Conservation (phyloP, 2,113 vertebrate species). For the Actinemys pallida region DNA sequence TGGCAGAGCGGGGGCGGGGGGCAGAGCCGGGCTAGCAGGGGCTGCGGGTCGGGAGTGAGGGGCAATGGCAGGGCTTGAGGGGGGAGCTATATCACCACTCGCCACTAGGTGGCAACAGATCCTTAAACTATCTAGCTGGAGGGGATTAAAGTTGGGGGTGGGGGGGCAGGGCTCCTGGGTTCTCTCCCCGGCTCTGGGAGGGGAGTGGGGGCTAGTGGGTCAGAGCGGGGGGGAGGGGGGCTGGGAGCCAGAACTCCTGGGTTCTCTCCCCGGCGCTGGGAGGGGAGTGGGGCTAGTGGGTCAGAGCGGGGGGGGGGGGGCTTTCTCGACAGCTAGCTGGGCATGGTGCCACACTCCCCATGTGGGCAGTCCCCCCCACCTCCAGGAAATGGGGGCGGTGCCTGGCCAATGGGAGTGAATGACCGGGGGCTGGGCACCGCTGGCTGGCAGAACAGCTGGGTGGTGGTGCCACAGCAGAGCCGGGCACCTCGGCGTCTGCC, state of each 20-base stretch:
- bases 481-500: not conserved
- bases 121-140: no score
- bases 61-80: not conserved
- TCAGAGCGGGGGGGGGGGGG: no score
- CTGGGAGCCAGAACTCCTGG: no score
- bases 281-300: no score
- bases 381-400: not conserved
- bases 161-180: not conserved
- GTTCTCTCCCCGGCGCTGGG: no score
- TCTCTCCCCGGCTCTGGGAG: not conserved
- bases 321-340: not conserved
- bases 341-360: not conserved
- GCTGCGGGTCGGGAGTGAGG: not conserved
- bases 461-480: not conserved
- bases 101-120: no score
- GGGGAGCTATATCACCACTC: no score
- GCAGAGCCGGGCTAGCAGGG: no score
- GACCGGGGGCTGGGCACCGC: not conserved
- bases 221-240: no score
- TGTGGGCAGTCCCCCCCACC: not conserved
- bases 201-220: no score
- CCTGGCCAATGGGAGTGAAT: slow-evolving; percentile 5
- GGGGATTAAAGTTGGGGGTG: no score
- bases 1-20: rapidly evolving
- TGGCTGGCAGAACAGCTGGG: not conserved